Conservation (phyloP, 2,797 vertebrate genomes). For the Cyclura pinguis region DNA sequence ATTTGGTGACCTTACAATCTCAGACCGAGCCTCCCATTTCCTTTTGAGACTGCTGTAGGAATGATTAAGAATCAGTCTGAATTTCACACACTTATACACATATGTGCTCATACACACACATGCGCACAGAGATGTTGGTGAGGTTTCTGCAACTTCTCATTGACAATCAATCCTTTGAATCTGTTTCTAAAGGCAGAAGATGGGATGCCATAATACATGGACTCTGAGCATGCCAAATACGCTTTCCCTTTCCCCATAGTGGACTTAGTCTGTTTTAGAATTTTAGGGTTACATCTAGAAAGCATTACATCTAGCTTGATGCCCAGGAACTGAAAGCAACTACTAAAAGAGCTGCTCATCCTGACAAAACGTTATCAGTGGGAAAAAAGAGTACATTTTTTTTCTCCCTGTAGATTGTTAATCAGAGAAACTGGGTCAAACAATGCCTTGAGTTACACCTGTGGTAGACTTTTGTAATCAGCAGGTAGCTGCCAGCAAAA, state of each 20-base stretch:
- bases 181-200: not conserved
- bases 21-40: not conserved
- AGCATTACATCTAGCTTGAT: not conserved
- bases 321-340: not conserved
- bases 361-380: not conserved
- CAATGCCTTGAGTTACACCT: not conserved
- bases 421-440: not conserved
- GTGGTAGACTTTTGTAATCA: not conserved
- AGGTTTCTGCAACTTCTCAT: not conserved
- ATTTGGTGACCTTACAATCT: not conserved
- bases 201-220: no score
- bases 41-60: not conserved
- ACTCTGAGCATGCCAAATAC: not conserved
- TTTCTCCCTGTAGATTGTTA: rapidly evolving
- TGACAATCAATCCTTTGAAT: not conserved
- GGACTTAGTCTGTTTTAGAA: not conserved
- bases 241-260: not conserved
- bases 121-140: no score
- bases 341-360: not conserved
- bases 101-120: not conserved
- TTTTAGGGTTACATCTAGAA: not conserved
- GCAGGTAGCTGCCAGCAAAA: not conserved
- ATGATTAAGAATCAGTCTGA: no score
- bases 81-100: not conserved
- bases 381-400: not conserved